phyloP scores from a whole-genome alignment of 2,113 vertebrate genomes.

The Cavia aperea region DNA sequence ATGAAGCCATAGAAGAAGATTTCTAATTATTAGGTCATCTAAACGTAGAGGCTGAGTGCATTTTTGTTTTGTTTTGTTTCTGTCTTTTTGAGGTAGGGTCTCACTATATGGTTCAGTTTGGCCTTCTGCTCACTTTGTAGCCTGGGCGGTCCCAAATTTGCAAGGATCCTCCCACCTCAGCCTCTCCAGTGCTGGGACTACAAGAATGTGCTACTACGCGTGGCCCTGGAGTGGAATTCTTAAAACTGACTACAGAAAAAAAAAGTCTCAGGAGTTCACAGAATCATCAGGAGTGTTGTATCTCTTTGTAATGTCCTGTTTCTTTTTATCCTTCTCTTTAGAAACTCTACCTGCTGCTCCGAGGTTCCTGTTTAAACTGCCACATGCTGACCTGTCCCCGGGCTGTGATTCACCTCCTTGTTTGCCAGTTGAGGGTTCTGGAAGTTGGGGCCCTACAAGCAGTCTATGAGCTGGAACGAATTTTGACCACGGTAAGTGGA shows the following conservation, averaged over 20 bases:
- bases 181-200: too few relatives aligned
- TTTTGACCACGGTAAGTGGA: slow-evolving; percentile 83
- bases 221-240: not conserved
- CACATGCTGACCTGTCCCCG: slow-evolving; percentile 86
- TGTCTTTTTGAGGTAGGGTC: too few relatives aligned
- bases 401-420: slow-evolving; percentile 84
- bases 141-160: too few relatives aligned
- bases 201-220: too few relatives aligned
- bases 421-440: slow-evolving; percentile 87
- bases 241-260: not conserved
- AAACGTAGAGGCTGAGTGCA: not conserved
- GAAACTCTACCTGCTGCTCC: slow-evolving; percentile 86
- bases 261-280: not conserved
- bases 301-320: not conserved
- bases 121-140: too few relatives aligned
- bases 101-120: too few relatives aligned
- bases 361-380: slow-evolving; percentile 89
- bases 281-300: not conserved
- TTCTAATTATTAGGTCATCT: not conserved
- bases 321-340: slow-evolving; percentile 37
- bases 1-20: not conserved
- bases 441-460: slow-evolving; percentile 84
- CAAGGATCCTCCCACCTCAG: too few relatives aligned
- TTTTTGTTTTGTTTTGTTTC: too few relatives aligned
- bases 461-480: slow-evolving; percentile 82